These are phyloP conservation scores for Sebastes fasciatus DNA, from an alignment of 2,113 vertebrate species.

Conservation along the genomic window DNA sequence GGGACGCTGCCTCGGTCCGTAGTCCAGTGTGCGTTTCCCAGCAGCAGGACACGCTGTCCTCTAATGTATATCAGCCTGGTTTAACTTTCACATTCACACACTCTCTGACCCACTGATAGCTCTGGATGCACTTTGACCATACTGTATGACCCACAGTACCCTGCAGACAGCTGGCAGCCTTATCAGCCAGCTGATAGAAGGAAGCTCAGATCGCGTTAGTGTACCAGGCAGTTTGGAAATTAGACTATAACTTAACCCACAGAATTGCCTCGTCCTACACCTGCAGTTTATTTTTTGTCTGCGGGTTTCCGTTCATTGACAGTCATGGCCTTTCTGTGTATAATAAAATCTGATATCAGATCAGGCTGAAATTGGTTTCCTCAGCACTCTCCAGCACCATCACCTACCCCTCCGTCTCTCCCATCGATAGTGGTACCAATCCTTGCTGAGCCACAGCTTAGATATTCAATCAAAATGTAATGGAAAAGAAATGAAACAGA, in stretches of 20 bases:
- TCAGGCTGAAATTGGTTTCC: slow-evolving; percentile 61
- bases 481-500: slow-evolving; percentile 52
- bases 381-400: slow-evolving; percentile 1
- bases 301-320: slow-evolving; percentile 17
- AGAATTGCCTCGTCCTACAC: background rate
- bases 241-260: slow-evolving; percentile 4
- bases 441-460: slow-evolving; percentile 36
- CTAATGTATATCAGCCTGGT: background rate
- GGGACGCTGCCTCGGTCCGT: slow-evolving; percentile 10
- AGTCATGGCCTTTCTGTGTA: slow-evolving; percentile 6
- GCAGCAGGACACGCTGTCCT: slow-evolving; percentile 11
- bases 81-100: slow-evolving; percentile 27
- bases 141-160: slow-evolving; percentile 7
- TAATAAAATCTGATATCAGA: slow-evolving; percentile 53
- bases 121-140: background rate
- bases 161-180: slow-evolving; percentile 16
- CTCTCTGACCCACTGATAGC: slow-evolving; percentile 19
- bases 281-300: slow-evolving; percentile 23
- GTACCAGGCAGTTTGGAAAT: background rate
- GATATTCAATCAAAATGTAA: slow-evolving; percentile 54
- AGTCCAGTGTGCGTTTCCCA: slow-evolving; percentile 31
- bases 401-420: background rate
- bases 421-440: slow-evolving; percentile 2
- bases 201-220: slow-evolving; percentile 20
- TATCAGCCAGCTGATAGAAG: slow-evolving; percentile 50